Evolutionary conservation across 2,113 vertebrate genomes (phyloP).

Genomic region (Lipophrys pholis): DNA sequence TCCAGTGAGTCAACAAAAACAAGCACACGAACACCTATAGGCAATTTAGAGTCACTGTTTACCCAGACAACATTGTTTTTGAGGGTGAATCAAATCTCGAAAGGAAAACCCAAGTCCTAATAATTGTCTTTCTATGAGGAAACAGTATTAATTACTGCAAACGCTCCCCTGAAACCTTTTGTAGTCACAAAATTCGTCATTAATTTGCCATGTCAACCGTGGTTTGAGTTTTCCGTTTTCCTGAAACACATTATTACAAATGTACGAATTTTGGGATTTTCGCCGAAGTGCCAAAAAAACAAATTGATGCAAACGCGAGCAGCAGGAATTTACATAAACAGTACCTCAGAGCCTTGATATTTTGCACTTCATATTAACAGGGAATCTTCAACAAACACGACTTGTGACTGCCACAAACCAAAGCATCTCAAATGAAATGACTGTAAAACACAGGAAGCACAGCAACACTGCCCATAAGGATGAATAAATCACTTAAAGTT

Average conservation of each 20-base stretch:
- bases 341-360: neutral
- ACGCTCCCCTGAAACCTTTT: neutral
- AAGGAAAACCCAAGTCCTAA: no score
- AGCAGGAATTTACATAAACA: neutral
- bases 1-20: no score
- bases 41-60: no score
- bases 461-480: neutral
- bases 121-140: no score
- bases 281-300: neutral
- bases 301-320: neutral
- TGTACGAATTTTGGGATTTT: neutral
- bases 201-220: neutral
- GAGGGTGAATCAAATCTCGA: no score
- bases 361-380: neutral
- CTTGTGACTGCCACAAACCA: neutral
- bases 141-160: no score
- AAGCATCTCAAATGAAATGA: neutral
- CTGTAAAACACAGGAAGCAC: neutral
- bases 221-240: neutral
- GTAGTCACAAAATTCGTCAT: neutral
- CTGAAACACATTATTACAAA: neutral
- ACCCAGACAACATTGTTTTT: no score
- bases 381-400: neutral
- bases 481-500: constrained; percentile 17
- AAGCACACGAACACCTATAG: no score